phyloP scores from a whole-genome alignment of 2,113 vertebrate genomes.

The Nesogale talazaci region DNA sequence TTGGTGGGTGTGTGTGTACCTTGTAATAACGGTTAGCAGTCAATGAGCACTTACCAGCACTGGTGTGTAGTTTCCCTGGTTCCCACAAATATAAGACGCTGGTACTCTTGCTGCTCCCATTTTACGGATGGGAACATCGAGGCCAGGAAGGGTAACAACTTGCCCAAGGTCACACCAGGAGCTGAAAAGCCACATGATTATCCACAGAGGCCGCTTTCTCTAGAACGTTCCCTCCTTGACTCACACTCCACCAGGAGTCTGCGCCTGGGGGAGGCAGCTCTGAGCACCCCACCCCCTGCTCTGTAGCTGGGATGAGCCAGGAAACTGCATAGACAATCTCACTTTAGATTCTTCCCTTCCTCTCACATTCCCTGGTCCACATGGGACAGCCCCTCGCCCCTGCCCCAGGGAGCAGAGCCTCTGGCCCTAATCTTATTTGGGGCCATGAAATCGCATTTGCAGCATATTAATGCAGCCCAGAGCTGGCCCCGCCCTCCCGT shows the following conservation, averaged over 20 bases:
- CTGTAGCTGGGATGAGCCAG: background rate
- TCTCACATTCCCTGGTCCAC: background rate
- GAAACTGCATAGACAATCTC: slow-evolving; percentile 50
- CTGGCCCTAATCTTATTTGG: slow-evolving; percentile 81
- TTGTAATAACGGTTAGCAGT: background rate
- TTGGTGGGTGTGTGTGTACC: background rate
- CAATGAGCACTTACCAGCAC: background rate
- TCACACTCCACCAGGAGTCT: background rate
- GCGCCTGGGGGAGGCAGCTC: background rate
- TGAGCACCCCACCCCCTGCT: background rate
- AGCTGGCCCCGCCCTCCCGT: slow-evolving; percentile 77
- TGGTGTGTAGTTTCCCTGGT: background rate
- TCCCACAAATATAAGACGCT: background rate
- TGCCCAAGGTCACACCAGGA: background rate
- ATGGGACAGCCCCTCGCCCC: background rate
- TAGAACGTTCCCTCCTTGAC: background rate
- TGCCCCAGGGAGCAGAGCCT: slow-evolving; percentile 69
- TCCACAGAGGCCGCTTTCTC: background rate
- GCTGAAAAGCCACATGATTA: background rate
- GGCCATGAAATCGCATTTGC: slow-evolving; percentile 86
- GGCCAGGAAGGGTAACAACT: background rate
- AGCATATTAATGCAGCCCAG: slow-evolving; percentile 80
- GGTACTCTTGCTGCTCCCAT: background rate
- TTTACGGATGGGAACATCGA: slow-evolving; percentile 16
- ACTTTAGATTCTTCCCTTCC: background rate